phyloP scores from a whole-genome alignment of 2,888 invertebrate species.

The Hartigia nigra region DNA sequence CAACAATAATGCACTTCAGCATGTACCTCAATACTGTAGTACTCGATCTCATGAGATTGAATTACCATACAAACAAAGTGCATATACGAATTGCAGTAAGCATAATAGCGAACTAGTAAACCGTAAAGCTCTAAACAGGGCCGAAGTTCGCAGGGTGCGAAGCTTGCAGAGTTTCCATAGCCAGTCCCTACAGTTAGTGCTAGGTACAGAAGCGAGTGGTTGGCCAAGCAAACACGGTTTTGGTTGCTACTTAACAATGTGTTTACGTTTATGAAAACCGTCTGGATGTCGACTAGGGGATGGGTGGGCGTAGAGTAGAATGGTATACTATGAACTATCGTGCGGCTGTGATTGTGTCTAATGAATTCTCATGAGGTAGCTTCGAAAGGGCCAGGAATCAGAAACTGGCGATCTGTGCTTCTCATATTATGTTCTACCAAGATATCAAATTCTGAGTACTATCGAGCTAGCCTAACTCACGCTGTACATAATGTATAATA shows the following conservation, averaged over 20 bases:
- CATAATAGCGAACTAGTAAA: background rate
- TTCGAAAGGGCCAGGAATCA: background rate
- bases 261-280: background rate
- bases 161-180: background rate
- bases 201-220: background rate
- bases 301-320: background rate
- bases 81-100: background rate
- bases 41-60: too few relatives aligned
- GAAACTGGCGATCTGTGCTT: background rate
- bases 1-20: background rate
- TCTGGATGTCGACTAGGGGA: background rate
- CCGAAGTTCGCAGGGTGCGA: background rate
- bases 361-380: background rate
- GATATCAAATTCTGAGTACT: background rate
- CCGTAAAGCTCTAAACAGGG: background rate
- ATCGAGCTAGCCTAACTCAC: background rate
- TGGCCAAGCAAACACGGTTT: background rate
- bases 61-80: background rate
- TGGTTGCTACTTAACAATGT: background rate
- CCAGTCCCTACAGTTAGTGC: background rate
- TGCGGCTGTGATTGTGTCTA: background rate
- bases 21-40: background rate
- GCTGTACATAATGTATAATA: background rate
- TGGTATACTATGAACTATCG: background rate
- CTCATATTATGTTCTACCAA: background rate